Evolutionary conservation across 2,113 vertebrate genomes (phyloP), one percentile per base, ranked within the genome.

Genomic region (Copsychus sechellarum): DNA sequence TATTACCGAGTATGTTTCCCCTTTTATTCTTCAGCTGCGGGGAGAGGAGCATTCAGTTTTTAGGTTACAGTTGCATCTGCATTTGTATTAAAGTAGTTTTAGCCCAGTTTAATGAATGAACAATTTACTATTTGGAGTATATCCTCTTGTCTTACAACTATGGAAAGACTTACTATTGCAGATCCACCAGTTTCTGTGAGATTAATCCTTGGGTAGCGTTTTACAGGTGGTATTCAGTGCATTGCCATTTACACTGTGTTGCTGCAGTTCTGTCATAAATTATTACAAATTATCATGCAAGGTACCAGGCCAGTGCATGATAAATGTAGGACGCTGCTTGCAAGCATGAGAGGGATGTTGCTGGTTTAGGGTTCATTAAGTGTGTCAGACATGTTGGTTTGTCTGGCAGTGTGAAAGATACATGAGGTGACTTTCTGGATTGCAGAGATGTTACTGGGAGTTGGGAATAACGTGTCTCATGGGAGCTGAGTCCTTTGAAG

Each of bases 391-490:
- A 38, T 80, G 26, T 43, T 93, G 53, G n/a, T 76, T 92, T 87
- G 51, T 58, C 56, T 91, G 66, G 34, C 31, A 72, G 1, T 1
- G 14, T 54, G 38, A 58, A 19, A 64, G 61, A 89, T 40, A 47
- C 8, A 1, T 7, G 36, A 82, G 67, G 26, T 90, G 71, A 51
- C 58, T 93, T 87, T 57, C n/a, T 88, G 61, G 36, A 80, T 81
- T 62, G 40, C 57, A 54, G 53, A 22, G n/a, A 17, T 84, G 40
- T 50, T 61, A 14, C 22, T 88, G 50, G 66, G 33, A 87, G 29
- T 36, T 76, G 70, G 50, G 50, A 62, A 11, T 71, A 80, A 65
- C 3, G 1, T 2, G 6, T 53, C 29, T 28, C 0, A 0, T 73
- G 81, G 42, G 45, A 85, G 28, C 69, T 2, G 36, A 80, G 54